phyloP scores from a whole-genome alignment of 1,140 invertebrate species.

The Caenorhabditis briggsae region DNA sequence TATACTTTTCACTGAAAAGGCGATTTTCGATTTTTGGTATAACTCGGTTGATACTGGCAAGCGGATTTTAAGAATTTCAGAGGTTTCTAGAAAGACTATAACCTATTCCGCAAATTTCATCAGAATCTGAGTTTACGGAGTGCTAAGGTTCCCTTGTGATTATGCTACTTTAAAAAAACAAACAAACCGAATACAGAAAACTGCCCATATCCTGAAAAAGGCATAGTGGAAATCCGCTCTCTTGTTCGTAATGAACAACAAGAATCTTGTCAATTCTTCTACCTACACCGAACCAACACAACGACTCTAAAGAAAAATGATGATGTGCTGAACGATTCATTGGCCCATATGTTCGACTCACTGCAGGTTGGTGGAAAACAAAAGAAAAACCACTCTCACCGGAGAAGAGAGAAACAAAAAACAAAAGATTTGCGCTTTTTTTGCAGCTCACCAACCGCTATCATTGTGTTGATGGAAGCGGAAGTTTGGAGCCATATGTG shows the following conservation, averaged over 20 bases:
- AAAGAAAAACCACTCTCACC: not conserved
- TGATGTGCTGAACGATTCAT: constrained; percentile 1
- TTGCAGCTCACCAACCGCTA: not conserved
- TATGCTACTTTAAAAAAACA: not conserved
- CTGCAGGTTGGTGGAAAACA: not conserved
- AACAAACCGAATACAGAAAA: not conserved
- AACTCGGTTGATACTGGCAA: too few species aligned
- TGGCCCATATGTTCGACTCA: constrained; percentile 36
- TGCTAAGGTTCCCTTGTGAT: not conserved
- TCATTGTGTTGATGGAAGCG: constrained; percentile 36
- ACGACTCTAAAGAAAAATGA: not conserved
- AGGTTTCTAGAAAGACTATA: too few species aligned
- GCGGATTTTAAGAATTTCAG: too few species aligned
- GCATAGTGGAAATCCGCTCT: not conserved
- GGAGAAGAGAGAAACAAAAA: not conserved
- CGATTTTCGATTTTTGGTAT: too few species aligned
- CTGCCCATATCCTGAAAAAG: not conserved
- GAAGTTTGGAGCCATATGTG: constrained; percentile 12
- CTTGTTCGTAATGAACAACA: not conserved
- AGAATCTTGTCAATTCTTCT: not conserved
- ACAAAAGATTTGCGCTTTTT: not conserved
- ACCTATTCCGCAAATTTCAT: too few species aligned
- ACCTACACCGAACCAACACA: not conserved
- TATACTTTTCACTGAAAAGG: too few species aligned
- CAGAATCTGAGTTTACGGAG: too few species aligned